Base-by-base conservation (phyloP, 1,140 invertebrate genomes). In the Polypedilum pembai region DNA sequence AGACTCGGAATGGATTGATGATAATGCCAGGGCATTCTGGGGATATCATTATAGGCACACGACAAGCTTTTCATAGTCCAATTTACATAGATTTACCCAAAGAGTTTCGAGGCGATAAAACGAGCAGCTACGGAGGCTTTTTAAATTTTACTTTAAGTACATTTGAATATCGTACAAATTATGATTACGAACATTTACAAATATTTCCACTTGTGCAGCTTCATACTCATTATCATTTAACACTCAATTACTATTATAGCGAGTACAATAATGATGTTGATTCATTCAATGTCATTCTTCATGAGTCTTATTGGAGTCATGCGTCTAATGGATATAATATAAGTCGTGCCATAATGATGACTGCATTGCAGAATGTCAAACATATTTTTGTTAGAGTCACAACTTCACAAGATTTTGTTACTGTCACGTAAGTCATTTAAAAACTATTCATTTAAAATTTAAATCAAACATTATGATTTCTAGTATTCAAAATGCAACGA, bases 51-150 rank as follows among this genome's bases (percentile, higher is more conserved):
- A 85, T 93, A 33, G 87, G 88, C n/a, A 83, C 87, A 1, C 87
- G 85, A 73, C 83, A 86, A 40, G 84, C 87, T 18, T 88, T 90
- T 76, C 87, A 90, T 75, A 88, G 89, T 76, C 94, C 94, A 0
- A 83, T 96, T 1, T 97, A 96, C 81, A 95, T 94, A 88, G 88
- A 89, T 77, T 82, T 98, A 5, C 93, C 95, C 0, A 84, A 87
- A 1, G 85, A 89, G 65, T 95, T 98, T 82, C 85, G 92, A 1
- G 94, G 94, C 2, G 96, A 98, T 84, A 85, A 93, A 83, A 89
- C 94, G 0, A 84, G 90, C 41, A 98, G 96, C 0, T 99, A 99
- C 80, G 96, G 95, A 76, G 96, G 96, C 7, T 90, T 89, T 76
- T 82, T 99, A 2, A 85, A 91, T 75, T 98, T 97, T 80, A 85